Conservation (phyloP, 2,888 invertebrate genomes). For the Alviniconcha strummeri region DNA sequence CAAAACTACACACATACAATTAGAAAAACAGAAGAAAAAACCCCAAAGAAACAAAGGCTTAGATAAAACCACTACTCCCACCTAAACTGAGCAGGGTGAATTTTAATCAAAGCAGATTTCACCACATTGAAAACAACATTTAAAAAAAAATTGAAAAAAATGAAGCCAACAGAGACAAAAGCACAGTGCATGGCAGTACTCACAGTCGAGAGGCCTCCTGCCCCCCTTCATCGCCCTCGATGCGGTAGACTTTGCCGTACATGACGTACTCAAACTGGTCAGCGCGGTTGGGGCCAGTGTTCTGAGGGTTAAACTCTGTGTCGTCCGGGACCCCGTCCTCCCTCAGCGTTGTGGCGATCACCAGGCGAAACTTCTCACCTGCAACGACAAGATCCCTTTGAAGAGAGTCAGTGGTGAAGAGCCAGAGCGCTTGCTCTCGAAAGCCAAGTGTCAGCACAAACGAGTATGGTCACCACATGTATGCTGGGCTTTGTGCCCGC, state of each 20-base stretch:
- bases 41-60: not conserved
- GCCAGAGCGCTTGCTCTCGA: no score
- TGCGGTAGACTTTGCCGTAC: conserved; percentile 97
- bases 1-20: not conserved
- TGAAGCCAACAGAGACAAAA: not conserved
- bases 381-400: conserved; percentile 15
- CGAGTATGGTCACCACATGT: no score
- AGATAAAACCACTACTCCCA: no score
- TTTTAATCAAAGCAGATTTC: no score
- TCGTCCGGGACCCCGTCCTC: conserved; percentile 96
- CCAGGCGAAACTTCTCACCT: conserved; percentile 88
- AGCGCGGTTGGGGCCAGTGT: conserved; percentile 81
- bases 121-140: not conserved
- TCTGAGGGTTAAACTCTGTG: conserved; percentile 91
- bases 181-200: conserved; percentile 39
- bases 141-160: not conserved
- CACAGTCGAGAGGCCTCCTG: conserved; percentile 59
- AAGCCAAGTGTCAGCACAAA: no score
- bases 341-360: conserved; percentile 93
- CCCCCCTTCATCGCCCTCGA: conserved; percentile 92
- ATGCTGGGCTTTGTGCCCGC: no score
- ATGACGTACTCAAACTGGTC: conserved; percentile 99
- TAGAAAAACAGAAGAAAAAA: not conserved
- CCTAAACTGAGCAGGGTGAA: no score
- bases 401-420: no score